Percentiles rank a stretch among this genome's conserved stretches.
Evolutionary conservation across 1,140 invertebrate genomes (phyloP).

Genomic region (Drosophila pruinosa): DNA sequence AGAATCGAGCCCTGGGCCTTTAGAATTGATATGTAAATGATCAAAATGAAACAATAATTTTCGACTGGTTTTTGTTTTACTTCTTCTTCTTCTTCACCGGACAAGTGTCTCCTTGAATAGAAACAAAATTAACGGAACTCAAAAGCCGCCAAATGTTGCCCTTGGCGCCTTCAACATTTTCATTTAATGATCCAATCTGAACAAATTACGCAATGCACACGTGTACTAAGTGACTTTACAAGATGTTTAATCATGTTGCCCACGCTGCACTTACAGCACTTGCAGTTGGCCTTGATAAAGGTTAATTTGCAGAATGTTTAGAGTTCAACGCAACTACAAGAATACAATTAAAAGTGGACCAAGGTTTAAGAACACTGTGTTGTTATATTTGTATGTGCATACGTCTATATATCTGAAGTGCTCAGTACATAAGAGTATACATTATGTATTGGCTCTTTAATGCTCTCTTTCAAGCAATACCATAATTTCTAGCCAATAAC

Average conservation of each 20-base stretch:
- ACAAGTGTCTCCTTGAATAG: conserved; percentile 59
- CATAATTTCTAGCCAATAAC: conserved; percentile 16
- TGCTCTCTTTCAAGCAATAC: conserved; percentile 13
- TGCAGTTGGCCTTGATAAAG: conserved; percentile 8
- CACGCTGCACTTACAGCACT: conserved; percentile 2
- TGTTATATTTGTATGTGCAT: too few species aligned
- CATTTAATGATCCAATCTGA: conserved; percentile 8
- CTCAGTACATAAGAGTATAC: neutral
- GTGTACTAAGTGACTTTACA: conserved; percentile 9
- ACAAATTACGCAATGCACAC: conserved; percentile 12
- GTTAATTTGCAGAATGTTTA: conserved; percentile 27
- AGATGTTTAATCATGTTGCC: conserved; percentile 24
- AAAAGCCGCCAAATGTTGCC: conserved; percentile 9
- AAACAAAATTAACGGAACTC: conserved; percentile 42
- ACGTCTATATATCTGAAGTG: too few species aligned
- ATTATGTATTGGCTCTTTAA: neutral
- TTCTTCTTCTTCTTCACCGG: conserved; percentile 1
- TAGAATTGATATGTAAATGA: conserved; percentile 71
- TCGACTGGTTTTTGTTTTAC: conserved; percentile 25
- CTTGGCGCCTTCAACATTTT: conserved; percentile 18
- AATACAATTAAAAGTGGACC: conserved; percentile 32
- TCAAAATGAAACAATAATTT: conserved; percentile 45
- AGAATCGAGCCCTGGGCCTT: conserved; percentile 56
- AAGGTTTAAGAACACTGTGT: conserved; percentile 29
- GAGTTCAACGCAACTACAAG: conserved; percentile 8